Base-by-base conservation (phyloP, 2,888 invertebrate species). In the Chorisops tibialis region DNA sequence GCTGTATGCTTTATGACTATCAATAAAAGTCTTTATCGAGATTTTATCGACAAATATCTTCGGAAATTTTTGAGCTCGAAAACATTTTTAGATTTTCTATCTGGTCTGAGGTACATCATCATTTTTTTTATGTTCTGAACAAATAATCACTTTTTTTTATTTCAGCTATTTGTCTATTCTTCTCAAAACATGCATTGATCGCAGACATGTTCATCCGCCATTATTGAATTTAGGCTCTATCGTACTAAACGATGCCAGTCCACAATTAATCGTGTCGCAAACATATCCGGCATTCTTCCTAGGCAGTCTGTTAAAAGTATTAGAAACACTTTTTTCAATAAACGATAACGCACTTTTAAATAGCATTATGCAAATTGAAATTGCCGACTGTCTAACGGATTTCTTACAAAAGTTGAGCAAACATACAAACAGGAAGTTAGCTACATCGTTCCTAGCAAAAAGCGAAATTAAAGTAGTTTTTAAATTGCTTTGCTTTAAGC, bases 381-480 rank as follows among this genome's bases (percentile, higher is more conserved):
- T 43, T 11, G 30, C 30, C 37, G 61, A 61, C 18, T 30, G 45
- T 18, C 74, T 18, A 73, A 75, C 54, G 69, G 72, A 2, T 59
- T 77, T 43, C 50, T 14, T 64, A 7, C 14, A 49, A 24, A 41
- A 56, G 2, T 12, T 61, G 5, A 54, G 59, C 11, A 24, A 19
- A 16, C 18, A 49, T 41, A 14, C 56, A 3, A 62, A 62, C 18
- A 68, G 68, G 1, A 67, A 71, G 49, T 54, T 76, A 63, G 71
- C 73, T 11, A 74, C 72, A 37, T 77, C 76, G 50, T 77, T 76
- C 58, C 73, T 85, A 70, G 83, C 85, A 0, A 84, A 84, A 77
- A 80, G 82, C 68, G 87, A 87, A 76, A 79, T 81, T 7, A 79
- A 81, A 63, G 75, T 87, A 9, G 64, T 75, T 1, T 73, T 71